phyloP scores from a whole-genome alignment of 2,888 invertebrate genomes.

The Tenthredo scrophulariae region DNA sequence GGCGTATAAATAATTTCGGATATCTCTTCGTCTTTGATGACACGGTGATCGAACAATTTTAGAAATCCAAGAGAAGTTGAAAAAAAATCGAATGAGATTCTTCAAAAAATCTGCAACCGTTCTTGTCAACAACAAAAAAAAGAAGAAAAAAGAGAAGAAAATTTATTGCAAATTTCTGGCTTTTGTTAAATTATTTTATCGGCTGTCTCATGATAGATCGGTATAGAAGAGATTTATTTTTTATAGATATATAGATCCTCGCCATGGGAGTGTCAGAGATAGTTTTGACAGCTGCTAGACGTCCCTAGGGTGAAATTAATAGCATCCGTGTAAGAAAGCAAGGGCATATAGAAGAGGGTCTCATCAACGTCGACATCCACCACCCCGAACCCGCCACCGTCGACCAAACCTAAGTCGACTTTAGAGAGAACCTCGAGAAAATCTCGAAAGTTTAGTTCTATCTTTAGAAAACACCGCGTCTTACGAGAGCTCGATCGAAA shows the following conservation, averaged over 20 bases:
- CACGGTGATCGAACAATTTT: neutral
- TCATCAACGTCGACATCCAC: neutral
- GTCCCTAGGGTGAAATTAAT: constrained; percentile 16
- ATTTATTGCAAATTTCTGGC: neutral
- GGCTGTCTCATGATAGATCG: neutral
- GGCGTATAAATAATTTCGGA: too few species aligned
- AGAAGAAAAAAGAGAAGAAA: neutral
- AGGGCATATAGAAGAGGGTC: neutral
- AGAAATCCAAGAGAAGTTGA: neutral
- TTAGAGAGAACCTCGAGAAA: constrained; percentile 56
- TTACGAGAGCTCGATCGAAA: constrained; percentile 73
- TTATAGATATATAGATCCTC: neutral
- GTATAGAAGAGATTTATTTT: neutral
- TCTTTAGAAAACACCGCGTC: constrained; percentile 68
- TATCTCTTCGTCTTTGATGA: neutral
- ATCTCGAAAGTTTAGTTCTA: constrained; percentile 64
- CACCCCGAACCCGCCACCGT: neutral
- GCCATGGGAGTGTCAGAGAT: neutral
- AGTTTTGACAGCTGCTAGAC: constrained; percentile 34
- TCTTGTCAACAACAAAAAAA: neutral
- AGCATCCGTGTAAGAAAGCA: neutral
- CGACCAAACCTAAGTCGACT: constrained; percentile 17
- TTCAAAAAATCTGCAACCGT: neutral
- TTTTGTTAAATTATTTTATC: neutral
- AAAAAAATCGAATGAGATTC: neutral